Conservation (phyloP, 2,888 invertebrate genomes). For the Meiosimyza platycephala region DNA sequence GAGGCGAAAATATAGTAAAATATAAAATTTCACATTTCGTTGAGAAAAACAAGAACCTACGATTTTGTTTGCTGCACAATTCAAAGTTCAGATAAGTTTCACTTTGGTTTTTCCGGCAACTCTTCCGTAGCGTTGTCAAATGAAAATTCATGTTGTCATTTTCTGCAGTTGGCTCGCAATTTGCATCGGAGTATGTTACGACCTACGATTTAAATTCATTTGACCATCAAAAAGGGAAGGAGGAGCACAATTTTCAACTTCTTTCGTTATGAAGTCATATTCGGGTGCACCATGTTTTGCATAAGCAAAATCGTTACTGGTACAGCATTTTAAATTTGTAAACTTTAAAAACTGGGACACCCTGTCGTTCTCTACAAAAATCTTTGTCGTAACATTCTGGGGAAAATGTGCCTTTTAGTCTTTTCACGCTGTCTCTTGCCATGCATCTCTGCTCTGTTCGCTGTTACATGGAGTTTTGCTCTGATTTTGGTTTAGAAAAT, state of each 20-base stretch:
- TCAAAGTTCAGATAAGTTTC: conserved; percentile 57
- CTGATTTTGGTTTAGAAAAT: conserved; percentile 55
- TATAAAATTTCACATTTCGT: no score
- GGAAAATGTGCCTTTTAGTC: no score
- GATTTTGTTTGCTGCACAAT: conserved; percentile 38
- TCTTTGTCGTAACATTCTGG: no score
- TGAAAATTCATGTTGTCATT: conserved; percentile 58
- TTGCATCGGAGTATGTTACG: neutral
- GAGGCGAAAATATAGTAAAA: neutral
- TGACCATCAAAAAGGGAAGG: no score
- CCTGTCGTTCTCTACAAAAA: no score
- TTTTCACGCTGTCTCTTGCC: neutral
- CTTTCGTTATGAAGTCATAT: no score
- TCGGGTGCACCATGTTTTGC: no score
- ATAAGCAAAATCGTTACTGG: no score
- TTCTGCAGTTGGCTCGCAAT: conserved; percentile 30
- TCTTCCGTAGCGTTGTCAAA: conserved; percentile 50
- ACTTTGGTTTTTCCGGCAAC: conserved; percentile 62
- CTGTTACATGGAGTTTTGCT: neutral
- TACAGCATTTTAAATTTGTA: no score
- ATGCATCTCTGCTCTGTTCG: neutral
- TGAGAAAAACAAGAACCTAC: conserved; percentile 17
- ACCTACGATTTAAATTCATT: conserved; percentile 49
- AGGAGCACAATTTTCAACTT: no score
- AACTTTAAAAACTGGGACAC: no score